Evolutionary conservation across 2,888 invertebrate species (phyloP), one percentile per base, ranked within the genome.

Genomic region (Stictocephala bisonia): DNA sequence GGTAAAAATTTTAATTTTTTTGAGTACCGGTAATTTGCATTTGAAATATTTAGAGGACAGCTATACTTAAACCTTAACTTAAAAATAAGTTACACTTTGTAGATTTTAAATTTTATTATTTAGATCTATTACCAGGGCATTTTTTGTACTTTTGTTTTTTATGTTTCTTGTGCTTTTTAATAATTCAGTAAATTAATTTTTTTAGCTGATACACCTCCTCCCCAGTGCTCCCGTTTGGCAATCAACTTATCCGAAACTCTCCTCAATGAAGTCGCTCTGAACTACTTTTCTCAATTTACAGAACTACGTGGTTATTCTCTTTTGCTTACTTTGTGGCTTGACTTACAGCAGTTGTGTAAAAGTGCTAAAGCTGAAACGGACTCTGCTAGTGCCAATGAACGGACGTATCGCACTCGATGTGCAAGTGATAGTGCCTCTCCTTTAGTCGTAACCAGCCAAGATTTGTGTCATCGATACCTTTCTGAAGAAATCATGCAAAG

Each of bases 271-370:
- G 90, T 90, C 82, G 93, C 93, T 71, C 85, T 96, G 26, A 90
- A 91, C 56, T 93, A 94, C 84, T 94, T 96, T 83, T 88, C 94
- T 71, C 93, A 95, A 81, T 97, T 90, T 84, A 89, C 97, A 89
- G 94, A 95, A 81, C 86, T 90, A n/a, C 87, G 89, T 77, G 90
- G 90, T 72, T 88, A 89, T 70, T 84, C 90, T 71, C 84, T 87
- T 20, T 85, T 91, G 31, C 87, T 94, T 0, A 90, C 90, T 82
- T 92, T 93, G 83, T 93, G 91, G 89, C 82, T 93, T 77, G 93
- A 93, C 80, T 87, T 92, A 51, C 91, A 93, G 81, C 88, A 89
- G n/a, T 44, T 76, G n/a, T 31, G 48, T 73, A 31, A 3, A 2
- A 24, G 27, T 24, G 22, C 22, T 24, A 18, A 18, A 18, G 22